phyloP scores from a whole-genome alignment of 2,888 invertebrate genomes.

The Prenolepis imparis region DNA sequence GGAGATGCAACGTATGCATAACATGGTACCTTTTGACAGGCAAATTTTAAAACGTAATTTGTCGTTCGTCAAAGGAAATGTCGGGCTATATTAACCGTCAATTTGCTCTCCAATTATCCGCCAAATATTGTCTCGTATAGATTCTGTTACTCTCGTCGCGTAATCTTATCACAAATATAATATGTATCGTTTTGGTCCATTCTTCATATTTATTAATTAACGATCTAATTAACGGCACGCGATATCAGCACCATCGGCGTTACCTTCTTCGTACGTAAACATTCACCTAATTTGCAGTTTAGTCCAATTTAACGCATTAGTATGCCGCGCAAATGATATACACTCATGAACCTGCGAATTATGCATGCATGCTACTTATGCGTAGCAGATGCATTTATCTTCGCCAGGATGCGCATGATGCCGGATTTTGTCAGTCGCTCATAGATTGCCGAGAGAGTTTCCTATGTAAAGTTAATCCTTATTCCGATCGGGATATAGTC shows the following conservation, averaged over 20 bases:
- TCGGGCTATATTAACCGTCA: background rate
- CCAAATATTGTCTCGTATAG: background rate
- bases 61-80: background rate
- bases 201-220: background rate
- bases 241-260: constrained; percentile 27
- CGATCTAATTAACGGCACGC: background rate
- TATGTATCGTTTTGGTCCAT: background rate
- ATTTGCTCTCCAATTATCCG: background rate
- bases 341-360: constrained; percentile 39
- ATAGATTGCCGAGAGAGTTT: background rate
- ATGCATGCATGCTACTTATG: constrained; percentile 46
- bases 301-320: constrained; percentile 37
- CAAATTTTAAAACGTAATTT: constrained; percentile 30
- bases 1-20: background rate
- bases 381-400: constrained; percentile 42
- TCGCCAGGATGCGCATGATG: constrained; percentile 7
- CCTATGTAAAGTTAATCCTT: constrained; percentile 16
- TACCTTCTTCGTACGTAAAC: constrained; percentile 19
- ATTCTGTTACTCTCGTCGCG: background rate
- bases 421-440: constrained; percentile 18
- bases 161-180: background rate
- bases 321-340: constrained; percentile 37
- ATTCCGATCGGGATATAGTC: background rate
- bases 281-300: constrained; percentile 25
- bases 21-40: background rate